Evolutionary conservation across 1,140 invertebrate genomes (phyloP), one percentile per base, ranked within the genome.

Genomic region (Ectropis grisescens): DNA sequence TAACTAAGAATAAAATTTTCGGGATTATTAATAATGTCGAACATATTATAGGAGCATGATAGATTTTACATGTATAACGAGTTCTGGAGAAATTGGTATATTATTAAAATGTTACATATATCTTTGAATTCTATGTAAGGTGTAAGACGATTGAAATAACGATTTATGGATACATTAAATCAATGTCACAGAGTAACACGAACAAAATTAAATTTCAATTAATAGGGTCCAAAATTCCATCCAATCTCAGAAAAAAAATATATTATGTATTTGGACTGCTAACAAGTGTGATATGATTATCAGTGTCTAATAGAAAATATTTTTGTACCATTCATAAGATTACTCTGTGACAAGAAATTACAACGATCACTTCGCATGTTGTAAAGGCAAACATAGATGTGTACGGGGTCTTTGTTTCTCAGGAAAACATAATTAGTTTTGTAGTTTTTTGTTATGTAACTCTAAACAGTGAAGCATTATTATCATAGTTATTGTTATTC

Each of bases 401-500:
- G 75, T 80, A 80, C 75, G 75, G 72, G 75, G 67, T 75, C 75
- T 80, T 65, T 80, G 75, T 78, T 80, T 78, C 72, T 30, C 37
- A 46, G 37, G 60, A 71, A 74, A 75, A 68, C 71, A 76, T 76
- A 80, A 76, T 80, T 75, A 76, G 70, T 70, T 51, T 51, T 46
- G 38, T 45, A 41, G 23, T 39, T 38, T 41, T 45, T 47, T 38
- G 41, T 37, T 50, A 29, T 42, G 29, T 34, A 38, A 40, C 43
- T 32, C 46, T 37, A 33, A 27, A 30, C 16, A 26, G 33, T 40
- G 11, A 31, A 31, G 25, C 27, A 33, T 36, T 38, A 16, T 42
- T 35, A 43, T 34, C 41, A 43, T 34, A 43, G 23, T 44, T 40
- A 41, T 36, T 39, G 41, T 34, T 47, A 29, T 16, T 44, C 35